These are phyloP conservation scores for Bambusicola thoracicus DNA, from an alignment of 2,113 vertebrate species.

Conservation along the genomic window DNA sequence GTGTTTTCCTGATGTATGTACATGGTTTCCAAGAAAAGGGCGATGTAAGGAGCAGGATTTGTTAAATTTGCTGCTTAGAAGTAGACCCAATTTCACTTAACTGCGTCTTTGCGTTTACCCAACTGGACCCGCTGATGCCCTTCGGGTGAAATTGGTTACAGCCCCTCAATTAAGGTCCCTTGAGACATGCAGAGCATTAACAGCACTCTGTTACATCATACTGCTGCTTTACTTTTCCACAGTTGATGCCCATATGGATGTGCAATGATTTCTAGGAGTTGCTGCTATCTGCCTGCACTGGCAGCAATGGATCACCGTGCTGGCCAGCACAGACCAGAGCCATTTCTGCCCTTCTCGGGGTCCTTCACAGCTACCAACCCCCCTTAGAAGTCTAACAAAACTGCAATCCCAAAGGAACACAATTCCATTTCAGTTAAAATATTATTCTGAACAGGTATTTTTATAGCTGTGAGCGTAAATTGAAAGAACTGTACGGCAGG, in stretches of 20 bases:
- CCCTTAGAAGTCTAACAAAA: not conserved
- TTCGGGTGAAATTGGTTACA: not conserved
- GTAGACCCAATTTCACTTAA: conserved; percentile 23
- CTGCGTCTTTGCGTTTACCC: conserved; percentile 38
- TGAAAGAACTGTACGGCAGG: not conserved
- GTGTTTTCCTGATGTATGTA: not conserved
- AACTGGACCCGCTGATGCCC: not conserved
- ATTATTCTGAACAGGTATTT: not conserved
- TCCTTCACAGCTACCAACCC: not conserved
- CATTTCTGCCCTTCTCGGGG: not conserved
- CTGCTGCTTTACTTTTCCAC: not conserved
- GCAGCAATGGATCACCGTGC: not conserved
- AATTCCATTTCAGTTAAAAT: not conserved
- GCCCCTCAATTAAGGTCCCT: not conserved
- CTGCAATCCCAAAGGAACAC: not conserved
- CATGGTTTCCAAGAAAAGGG: not conserved
- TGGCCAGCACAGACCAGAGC: not conserved
- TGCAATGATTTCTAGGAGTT: not conserved
- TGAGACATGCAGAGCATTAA: fast-evolving
- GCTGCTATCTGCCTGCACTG: not conserved
- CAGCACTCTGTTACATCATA: not conserved
- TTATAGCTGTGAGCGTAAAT: conserved; percentile 18
- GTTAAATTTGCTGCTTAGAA: conserved; percentile 36
- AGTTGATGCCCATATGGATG: not conserved
- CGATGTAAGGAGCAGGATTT: not conserved